Evolutionary conservation across 2,113 vertebrate species (phyloP).

Genomic region (Lamprologus sp.): DNA sequence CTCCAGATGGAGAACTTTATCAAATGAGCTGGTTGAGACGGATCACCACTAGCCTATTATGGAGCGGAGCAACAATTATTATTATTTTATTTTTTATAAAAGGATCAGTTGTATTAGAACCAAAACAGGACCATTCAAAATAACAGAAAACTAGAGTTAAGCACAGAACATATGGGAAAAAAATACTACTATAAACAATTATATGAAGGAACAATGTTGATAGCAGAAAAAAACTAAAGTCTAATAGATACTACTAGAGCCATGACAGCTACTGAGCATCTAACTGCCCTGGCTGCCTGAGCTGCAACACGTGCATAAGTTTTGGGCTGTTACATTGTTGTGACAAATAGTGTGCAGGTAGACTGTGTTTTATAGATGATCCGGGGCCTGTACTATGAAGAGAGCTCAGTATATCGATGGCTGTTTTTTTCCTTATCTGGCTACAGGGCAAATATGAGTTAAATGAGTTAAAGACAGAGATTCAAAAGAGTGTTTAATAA

Average conservation of each 20-base stretch:
- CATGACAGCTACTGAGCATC: not conserved
- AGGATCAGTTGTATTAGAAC: not conserved
- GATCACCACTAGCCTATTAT: not conserved
- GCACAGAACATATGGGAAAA: not conserved
- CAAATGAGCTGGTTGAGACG: not conserved
- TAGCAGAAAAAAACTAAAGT: not conserved
- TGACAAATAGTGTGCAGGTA: not conserved
- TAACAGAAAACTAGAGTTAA: not conserved
- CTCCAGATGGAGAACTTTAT: not conserved
- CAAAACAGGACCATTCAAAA: not conserved
- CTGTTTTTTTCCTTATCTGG: not conserved
- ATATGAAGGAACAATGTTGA: not conserved
- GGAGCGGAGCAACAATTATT: not conserved
- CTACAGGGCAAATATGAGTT: not conserved
- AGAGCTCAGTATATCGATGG: fast-evolving
- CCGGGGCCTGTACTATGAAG: not conserved
- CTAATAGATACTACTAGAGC: not conserved
- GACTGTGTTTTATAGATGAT: not conserved
- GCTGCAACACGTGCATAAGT: fast-evolving
- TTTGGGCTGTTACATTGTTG: not conserved
- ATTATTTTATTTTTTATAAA: not conserved
- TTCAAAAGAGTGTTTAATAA: not conserved
- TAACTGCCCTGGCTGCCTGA: not conserved
- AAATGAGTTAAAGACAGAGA: not conserved
- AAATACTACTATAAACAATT: not conserved